These are phyloP conservation scores for Paragorgia papillata DNA, from an alignment of 92 coral and sea anemone genomes.

Conservation along the genomic window DNA sequence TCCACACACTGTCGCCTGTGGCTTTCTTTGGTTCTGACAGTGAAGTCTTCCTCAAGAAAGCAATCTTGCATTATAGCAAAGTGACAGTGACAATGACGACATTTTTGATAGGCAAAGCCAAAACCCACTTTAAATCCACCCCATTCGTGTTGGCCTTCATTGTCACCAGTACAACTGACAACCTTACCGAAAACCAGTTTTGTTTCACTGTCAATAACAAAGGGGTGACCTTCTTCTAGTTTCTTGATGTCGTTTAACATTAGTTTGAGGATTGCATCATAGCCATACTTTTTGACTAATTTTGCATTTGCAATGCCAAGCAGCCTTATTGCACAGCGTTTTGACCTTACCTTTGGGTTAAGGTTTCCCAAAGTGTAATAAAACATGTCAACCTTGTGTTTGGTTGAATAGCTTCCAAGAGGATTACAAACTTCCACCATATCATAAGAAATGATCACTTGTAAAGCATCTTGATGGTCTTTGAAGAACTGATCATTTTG, in stretches of 20 bases:
- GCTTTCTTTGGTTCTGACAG: too few species aligned
- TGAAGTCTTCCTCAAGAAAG: too few species aligned
- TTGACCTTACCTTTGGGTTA: background rate
- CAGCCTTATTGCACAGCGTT: slow-evolving; percentile 12
- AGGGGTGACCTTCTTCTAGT: background rate
- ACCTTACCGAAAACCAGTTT: slow-evolving; percentile 26
- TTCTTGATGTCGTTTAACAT: slow-evolving; percentile 1
- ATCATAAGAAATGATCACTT: slow-evolving; percentile 49
- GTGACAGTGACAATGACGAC: too few species aligned
- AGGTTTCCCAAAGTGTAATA: slow-evolving; percentile 18
- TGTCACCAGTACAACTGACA: background rate
- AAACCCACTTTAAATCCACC: too few species aligned
- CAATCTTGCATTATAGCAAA: too few species aligned
- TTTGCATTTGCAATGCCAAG: slow-evolving; percentile 10
- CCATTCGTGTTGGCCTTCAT: too few species aligned
- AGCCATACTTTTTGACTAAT: slow-evolving; percentile 29
- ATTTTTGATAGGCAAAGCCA: too few species aligned
- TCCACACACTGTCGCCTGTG: too few species aligned
- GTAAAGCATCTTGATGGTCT: slow-evolving; percentile 44
- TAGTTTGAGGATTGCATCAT: background rate
- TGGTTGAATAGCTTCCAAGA: slow-evolving; percentile 50
- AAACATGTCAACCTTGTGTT: slow-evolving; percentile 26
- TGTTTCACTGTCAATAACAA: background rate
- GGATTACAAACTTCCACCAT: slow-evolving; percentile 51
- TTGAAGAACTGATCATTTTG: slow-evolving; percentile 37